Evolutionary conservation across 2,797 vertebrate genomes (phyloP).

Genomic region (Sebastes hubbsi): DNA sequence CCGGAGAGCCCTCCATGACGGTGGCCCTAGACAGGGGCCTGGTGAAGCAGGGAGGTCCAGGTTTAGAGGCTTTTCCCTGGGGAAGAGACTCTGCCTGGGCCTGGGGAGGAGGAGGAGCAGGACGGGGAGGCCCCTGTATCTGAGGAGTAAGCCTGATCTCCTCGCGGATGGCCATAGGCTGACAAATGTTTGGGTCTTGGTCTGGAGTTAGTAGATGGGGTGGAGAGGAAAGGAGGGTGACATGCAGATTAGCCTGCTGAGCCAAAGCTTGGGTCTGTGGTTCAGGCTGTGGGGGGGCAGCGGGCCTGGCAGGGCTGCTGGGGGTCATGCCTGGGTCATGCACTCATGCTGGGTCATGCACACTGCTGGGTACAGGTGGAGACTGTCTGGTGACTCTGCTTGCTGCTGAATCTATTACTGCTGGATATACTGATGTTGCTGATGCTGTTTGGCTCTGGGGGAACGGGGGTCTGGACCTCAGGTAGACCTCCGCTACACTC

Average conservation of each 20-base stretch:
- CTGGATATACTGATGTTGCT: too few species aligned
- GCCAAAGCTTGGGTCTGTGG: slow-evolving; percentile 59
- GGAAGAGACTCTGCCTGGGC: slow-evolving; percentile 76
- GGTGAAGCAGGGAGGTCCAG: slow-evolving; percentile 88
- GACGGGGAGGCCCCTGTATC: slow-evolving; percentile 59
- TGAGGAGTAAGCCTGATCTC: slow-evolving; percentile 85
- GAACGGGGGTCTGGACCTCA: too few species aligned
- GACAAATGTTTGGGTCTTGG: slow-evolving; percentile 82
- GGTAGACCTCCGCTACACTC: not conserved
- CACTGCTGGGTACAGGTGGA: slow-evolving; percentile 76
- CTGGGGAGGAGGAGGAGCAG: slow-evolving; percentile 15
- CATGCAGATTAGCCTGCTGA: slow-evolving; percentile 84
- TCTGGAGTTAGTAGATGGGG: slow-evolving; percentile 78
- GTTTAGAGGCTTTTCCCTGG: slow-evolving; percentile 81
- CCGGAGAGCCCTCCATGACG: too few species aligned
- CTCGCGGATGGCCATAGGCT: slow-evolving; percentile 83
- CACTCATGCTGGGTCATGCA: too few species aligned
- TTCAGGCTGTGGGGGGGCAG: slow-evolving; percentile 58
- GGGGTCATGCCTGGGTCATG: slow-evolving; percentile 80
- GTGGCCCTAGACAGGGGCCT: slow-evolving; percentile 72
- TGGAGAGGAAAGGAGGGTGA: slow-evolving; percentile 67
- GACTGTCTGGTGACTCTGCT: too few species aligned
- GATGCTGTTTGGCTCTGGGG: too few species aligned
- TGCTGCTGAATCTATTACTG: too few species aligned
- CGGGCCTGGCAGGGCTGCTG: not conserved